Percentiles rank a stretch among this genome's conserved stretches.
These are phyloP conservation scores for Podarcis lilfordi DNA, from an alignment of 2,797 vertebrate genomes.

Conservation along the genomic window DNA sequence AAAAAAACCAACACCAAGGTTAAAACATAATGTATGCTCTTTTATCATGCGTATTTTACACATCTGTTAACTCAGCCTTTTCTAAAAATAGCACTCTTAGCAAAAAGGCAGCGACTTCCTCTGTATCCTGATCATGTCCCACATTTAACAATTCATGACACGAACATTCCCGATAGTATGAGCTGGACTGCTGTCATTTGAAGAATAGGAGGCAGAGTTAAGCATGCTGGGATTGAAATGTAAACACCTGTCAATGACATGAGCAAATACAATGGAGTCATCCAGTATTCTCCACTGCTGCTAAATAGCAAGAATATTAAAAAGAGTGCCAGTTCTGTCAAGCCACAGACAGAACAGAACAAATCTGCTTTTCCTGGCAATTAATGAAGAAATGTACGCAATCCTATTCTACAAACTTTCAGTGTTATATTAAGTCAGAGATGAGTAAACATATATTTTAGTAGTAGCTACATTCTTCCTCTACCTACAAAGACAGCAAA, in stretches of 20 bases:
- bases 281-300: neutral
- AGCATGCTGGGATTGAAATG: constrained; percentile 11
- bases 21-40: neutral
- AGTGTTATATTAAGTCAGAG: neutral
- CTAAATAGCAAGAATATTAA: neutral
- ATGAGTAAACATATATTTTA: constrained; percentile 21
- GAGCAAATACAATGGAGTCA: constrained; percentile 39
- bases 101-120: constrained; percentile 37
- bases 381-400: neutral
- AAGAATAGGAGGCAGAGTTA: constrained; percentile 45
- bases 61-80: constrained; percentile 55
- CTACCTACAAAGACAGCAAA: neutral
- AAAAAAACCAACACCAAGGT: constrained; percentile 42
- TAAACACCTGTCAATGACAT: neutral
- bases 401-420: neutral
- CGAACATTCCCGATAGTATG: neutral
- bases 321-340: neutral
- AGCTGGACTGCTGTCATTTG: neutral
- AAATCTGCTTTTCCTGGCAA: neutral
- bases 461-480: neutral
- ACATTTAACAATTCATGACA: constrained; percentile 56
- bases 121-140: neutral
- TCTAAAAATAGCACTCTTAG: constrained; percentile 60
- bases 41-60: neutral
- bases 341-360: neutral